Evolutionary conservation across 2,113 vertebrate species (phyloP).

Genomic region (Tetrao urogallus): DNA sequence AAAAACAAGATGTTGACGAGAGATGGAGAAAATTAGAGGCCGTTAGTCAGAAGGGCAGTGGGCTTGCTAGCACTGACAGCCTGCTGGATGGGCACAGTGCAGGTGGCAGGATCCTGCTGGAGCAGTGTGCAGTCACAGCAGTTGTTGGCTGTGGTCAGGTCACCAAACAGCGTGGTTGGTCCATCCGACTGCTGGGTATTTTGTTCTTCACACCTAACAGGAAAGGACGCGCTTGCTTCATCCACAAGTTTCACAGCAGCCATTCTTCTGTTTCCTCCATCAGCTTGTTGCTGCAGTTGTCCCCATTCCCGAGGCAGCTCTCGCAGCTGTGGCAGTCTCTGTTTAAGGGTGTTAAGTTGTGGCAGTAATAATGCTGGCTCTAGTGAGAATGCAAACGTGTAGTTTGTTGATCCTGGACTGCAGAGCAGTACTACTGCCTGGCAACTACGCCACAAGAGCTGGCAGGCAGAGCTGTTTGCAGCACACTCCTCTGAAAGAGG

Average conservation of each 20-base stretch:
- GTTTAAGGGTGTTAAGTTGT: slow-evolving; percentile 69
- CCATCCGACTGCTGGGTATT: not conserved
- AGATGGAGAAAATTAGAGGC: not conserved
- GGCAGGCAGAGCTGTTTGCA: slow-evolving; percentile 60
- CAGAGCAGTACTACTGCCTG: slow-evolving; percentile 66
- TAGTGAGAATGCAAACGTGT: slow-evolving; percentile 59
- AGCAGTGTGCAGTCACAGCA: not conserved
- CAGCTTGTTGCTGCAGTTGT: not conserved
- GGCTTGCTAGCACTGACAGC: not conserved
- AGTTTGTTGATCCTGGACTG: slow-evolving; percentile 74
- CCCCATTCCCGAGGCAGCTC: not conserved
- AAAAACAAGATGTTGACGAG: not conserved
- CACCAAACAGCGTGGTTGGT: not conserved
- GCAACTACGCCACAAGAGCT: slow-evolving; percentile 51
- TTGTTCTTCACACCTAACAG: not conserved
- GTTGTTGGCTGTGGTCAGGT: not conserved
- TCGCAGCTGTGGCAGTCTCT: not conserved
- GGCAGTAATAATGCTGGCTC: slow-evolving; percentile 60
- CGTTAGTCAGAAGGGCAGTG: not conserved
- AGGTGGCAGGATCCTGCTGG: not conserved
- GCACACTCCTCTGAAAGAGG: slow-evolving; percentile 50
- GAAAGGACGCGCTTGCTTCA: not conserved
- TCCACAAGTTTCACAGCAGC: not conserved
- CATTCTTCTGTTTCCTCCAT: not conserved
- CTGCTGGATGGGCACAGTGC: not conserved